Percentiles rank a stretch among this genome's conserved stretches.
phyloP scores from a whole-genome alignment of 2,113 vertebrate genomes.

The Vidua macroura region DNA sequence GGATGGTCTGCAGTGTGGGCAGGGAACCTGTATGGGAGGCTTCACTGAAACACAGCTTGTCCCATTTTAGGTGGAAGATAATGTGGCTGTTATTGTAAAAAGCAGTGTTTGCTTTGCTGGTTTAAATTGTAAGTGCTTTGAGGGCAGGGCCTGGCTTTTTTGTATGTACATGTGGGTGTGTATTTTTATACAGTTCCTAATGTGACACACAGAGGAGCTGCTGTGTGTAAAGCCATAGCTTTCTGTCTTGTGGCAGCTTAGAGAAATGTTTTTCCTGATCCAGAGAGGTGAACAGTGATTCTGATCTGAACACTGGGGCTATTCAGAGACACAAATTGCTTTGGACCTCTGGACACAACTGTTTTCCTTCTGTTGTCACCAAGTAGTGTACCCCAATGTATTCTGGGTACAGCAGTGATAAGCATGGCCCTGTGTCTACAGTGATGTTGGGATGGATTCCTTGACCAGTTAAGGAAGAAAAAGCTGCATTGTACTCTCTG shows the following conservation, averaged over 20 bases:
- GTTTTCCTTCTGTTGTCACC: not conserved
- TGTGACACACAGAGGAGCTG: not conserved
- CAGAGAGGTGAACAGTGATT: not conserved
- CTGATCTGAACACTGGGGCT: not conserved
- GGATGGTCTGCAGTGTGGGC: not conserved
- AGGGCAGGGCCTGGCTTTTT: constrained; percentile 2
- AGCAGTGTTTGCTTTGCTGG: not conserved
- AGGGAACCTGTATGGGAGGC: not conserved
- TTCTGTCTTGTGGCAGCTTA: not conserved
- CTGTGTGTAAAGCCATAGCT: not conserved
- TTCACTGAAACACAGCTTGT: not conserved
- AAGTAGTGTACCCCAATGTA: not conserved
- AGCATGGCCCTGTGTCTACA: not conserved
- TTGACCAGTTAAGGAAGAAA: not conserved
- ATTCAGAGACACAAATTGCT: not conserved
- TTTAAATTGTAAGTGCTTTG: not conserved
- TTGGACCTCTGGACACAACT: not conserved
- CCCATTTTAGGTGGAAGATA: not conserved
- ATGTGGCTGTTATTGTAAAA: not conserved
- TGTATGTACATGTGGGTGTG: not conserved
- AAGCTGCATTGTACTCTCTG: not conserved
- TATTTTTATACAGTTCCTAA: not conserved
- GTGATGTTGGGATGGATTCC: not conserved
- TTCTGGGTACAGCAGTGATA: not conserved
- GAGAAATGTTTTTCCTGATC: not conserved